A percentile compares a stretch with the other conserved stretches of the same genome.
Conservation (phyloP, 2,888 invertebrate species). For the Agapostemon virescens region DNA sequence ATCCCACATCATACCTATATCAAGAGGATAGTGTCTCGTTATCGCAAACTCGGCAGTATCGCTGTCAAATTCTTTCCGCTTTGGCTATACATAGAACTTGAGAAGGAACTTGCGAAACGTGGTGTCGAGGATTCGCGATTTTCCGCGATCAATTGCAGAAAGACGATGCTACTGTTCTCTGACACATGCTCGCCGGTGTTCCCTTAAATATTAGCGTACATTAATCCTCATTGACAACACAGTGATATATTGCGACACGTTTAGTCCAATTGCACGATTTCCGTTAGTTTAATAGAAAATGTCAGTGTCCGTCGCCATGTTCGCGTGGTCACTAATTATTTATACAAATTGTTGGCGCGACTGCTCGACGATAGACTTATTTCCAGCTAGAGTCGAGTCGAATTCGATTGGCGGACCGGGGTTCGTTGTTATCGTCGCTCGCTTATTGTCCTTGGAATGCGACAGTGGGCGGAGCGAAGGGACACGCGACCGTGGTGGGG, state of each 20-base stretch:
- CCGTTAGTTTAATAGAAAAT: slow-evolving; percentile 38
- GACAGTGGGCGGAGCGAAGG: background rate
- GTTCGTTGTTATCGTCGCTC: background rate
- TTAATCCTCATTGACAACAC: slow-evolving; percentile 43
- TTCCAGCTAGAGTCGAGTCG: slow-evolving; percentile 15
- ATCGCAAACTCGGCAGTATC: slow-evolving; percentile 42
- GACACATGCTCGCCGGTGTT: slow-evolving; percentile 20
- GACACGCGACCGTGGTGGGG: background rate
- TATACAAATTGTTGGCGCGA: slow-evolving; percentile 43
- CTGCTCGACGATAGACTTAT: slow-evolving; percentile 27
- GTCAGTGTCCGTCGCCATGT: slow-evolving; percentile 14
- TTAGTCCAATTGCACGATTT: slow-evolving; percentile 13
- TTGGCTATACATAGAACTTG: background rate
- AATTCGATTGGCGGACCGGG: background rate
- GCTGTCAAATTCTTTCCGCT: background rate
- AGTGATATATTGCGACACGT: slow-evolving; percentile 38
- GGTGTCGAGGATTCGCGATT: slow-evolving; percentile 11
- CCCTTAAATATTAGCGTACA: slow-evolving; percentile 46
- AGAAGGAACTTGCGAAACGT: slow-evolving; percentile 35
- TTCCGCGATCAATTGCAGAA: background rate
- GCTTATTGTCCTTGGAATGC: too few species aligned
- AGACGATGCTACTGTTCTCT: slow-evolving; percentile 22
- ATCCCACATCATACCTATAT: background rate
- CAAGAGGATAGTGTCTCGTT: slow-evolving; percentile 23
- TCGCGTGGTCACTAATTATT: slow-evolving; percentile 14